phyloP scores from a whole-genome alignment of 2,113 vertebrate genomes.

The Lepidiolamprologus cunningtoni region DNA sequence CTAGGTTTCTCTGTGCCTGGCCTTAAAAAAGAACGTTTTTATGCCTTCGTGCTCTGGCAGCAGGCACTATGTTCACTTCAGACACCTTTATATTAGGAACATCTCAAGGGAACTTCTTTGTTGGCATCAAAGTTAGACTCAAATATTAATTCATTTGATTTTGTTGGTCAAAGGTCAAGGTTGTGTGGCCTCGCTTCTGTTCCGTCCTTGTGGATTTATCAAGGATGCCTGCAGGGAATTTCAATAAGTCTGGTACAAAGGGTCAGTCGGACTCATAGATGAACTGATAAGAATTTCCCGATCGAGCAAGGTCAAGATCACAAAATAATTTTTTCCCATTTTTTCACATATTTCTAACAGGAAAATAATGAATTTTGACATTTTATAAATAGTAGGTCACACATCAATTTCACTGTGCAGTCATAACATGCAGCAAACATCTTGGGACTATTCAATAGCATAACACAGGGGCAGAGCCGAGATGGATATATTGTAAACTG shows the following conservation, averaged over 20 bases:
- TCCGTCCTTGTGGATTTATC: not conserved
- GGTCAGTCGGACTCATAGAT: not conserved
- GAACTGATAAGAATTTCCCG: not conserved
- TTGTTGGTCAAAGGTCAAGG: not conserved
- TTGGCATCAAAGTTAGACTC: not conserved
- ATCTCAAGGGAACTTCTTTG: not conserved
- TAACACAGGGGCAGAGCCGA: not conserved
- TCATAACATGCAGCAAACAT: not conserved
- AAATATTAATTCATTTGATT: not conserved
- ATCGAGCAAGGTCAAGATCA: not conserved
- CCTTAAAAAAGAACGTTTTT: not conserved
- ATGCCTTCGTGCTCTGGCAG: accelerated
- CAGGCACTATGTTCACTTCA: not conserved
- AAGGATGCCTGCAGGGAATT: not conserved
- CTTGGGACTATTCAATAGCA: not conserved
- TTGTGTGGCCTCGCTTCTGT: not conserved
- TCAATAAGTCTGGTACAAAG: not conserved
- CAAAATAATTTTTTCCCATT: not conserved
- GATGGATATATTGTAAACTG: not conserved
- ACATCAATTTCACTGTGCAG: not conserved
- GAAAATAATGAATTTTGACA: not conserved
- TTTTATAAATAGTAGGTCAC: not conserved
- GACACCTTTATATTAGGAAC: not conserved
- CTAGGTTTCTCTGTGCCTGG: not conserved
- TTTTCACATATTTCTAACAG: not conserved